These are phyloP conservation scores for Diplogasteroides magnus DNA, from an alignment of 1,140 invertebrate genomes.

Conservation along the genomic window DNA sequence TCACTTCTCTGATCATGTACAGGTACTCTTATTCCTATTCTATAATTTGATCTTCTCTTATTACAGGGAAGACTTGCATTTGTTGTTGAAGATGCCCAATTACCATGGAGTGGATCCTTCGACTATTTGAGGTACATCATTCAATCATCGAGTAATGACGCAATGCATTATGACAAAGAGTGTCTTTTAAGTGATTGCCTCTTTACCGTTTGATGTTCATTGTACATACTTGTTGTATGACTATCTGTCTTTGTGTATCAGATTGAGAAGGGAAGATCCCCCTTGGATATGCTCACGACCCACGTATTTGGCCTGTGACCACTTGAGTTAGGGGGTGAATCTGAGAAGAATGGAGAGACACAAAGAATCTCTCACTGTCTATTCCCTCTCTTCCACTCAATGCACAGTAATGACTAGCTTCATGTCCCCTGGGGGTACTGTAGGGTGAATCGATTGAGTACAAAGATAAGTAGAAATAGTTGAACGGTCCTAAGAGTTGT, in stretches of 20 bases:
- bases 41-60: too few relatives aligned
- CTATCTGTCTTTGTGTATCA: too few relatives aligned
- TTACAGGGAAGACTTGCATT: background rate
- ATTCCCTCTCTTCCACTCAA: conserved; percentile 1
- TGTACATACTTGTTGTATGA: too few relatives aligned
- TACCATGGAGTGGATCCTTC: background rate
- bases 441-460: background rate
- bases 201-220: background rate
- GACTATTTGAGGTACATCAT: background rate
- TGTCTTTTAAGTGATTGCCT: background rate
- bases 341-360: too few relatives aligned
- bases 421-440: background rate
- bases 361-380: background rate
- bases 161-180: background rate
- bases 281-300: background rate
- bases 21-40: too few relatives aligned
- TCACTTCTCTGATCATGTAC: conserved; percentile 1
- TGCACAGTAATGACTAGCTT: too few relatives aligned
- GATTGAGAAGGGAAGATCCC: background rate
- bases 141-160: background rate
- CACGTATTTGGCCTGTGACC: background rate
- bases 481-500: too few relatives aligned
- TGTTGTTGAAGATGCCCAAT: background rate
- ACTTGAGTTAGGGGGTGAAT: too few relatives aligned
- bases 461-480: background rate